Conservation (phyloP, 2,113 vertebrate genomes). For the Carassius gibelio region DNA sequence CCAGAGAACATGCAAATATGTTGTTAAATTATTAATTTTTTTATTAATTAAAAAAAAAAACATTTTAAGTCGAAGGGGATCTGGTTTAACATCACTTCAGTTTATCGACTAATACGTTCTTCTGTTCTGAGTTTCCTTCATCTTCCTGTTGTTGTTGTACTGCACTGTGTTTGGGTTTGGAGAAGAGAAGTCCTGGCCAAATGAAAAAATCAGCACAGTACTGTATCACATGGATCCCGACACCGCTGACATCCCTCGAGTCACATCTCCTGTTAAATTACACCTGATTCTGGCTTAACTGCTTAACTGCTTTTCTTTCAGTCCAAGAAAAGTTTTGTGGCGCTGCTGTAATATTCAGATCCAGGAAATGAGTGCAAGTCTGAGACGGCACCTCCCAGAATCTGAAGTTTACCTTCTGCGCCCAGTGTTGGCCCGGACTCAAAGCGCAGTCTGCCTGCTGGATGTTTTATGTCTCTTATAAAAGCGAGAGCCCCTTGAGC, state of each 20-base stretch:
- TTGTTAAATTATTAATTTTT: neutral
- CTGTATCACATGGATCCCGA: neutral
- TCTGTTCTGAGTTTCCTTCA: conserved; percentile 68
- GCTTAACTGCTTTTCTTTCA: too few species aligned
- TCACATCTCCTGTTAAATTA: conserved; percentile 64
- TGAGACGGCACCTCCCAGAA: conserved; percentile 68
- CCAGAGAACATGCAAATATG: neutral
- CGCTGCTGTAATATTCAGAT: conserved; percentile 66
- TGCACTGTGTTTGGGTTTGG: conserved; percentile 61
- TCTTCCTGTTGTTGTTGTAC: conserved; percentile 72
- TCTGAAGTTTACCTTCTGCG: conserved; percentile 64
- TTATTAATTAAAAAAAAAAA: too few species aligned
- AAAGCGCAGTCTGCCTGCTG: conserved; percentile 49
- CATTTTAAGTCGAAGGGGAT: neutral
- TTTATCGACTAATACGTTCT: conserved; percentile 66
- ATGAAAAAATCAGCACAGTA: neutral
- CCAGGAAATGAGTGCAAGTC: conserved; percentile 72
- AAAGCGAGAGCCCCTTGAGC: conserved; percentile 26
- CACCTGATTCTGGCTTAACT: conserved; percentile 61
- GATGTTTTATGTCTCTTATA: conserved; percentile 1
- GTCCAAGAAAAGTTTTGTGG: neutral
- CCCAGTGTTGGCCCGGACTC: conserved; percentile 64
- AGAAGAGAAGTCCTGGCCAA: neutral
- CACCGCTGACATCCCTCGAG: conserved; percentile 39
- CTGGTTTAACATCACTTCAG: conserved; percentile 63